These are phyloP conservation scores for Drosophila virilis DNA, from an alignment of 1,140 invertebrate species.

Conservation along the genomic window DNA sequence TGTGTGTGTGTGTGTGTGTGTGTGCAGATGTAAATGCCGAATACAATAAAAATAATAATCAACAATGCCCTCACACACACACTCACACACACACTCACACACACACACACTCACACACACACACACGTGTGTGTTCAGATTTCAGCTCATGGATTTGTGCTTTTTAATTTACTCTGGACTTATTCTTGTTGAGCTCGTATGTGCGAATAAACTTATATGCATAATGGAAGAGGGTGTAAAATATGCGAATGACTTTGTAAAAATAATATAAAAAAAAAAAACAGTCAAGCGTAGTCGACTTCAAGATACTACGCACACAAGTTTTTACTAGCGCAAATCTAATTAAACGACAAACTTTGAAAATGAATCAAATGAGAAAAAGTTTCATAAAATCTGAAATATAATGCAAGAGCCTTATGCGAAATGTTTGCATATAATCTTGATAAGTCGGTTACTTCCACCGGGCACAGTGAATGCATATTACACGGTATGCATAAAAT, in stretches of 20 bases:
- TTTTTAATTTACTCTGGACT: constrained; percentile 61
- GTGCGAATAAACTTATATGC: constrained; percentile 3
- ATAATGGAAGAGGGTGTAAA: constrained; percentile 48
- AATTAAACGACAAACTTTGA: no score
- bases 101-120: constrained; percentile 23
- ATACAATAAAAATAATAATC: constrained; percentile 77
- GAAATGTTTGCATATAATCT: no score
- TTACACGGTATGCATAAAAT: not conserved
- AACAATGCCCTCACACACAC: constrained; percentile 54
- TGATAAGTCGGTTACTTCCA: not conserved
- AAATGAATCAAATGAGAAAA: no score
- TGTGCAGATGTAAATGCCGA: constrained; percentile 64
- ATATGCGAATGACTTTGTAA: constrained; percentile 36
- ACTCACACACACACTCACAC: constrained; percentile 25
- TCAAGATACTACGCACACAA: not conserved
- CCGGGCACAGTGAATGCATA: not conserved
- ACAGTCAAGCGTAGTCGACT: constrained; percentile 1
- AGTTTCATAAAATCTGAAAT: no score
- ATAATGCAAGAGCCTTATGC: no score
- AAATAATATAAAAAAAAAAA: constrained; percentile 9
- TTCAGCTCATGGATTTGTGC: constrained; percentile 42
- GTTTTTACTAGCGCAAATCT: no score
- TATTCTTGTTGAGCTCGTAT: constrained; percentile 31
- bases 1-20: constrained; percentile 29
- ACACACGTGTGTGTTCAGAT: constrained; percentile 48